phyloP scores from a whole-genome alignment of 2,113 vertebrate species.

The Dipodomys spectabilis region DNA sequence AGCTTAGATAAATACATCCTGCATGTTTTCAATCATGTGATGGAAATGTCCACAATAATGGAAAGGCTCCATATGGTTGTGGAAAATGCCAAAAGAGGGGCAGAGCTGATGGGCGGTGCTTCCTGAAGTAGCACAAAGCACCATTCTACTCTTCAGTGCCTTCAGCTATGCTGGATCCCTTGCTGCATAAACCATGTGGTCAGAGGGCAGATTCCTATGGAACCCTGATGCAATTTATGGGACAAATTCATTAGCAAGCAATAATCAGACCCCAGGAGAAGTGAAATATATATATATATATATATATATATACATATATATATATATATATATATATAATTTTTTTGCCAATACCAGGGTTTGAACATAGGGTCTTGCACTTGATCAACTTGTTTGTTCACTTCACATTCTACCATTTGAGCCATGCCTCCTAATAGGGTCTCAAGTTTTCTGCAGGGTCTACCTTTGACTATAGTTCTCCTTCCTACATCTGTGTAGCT shows the following conservation, averaged over 20 bases:
- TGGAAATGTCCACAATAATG: conserved; percentile 69
- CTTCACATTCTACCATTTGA: background rate
- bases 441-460: no score
- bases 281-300: no score
- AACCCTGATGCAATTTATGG: background rate
- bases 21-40: conserved; percentile 75
- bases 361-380: no score
- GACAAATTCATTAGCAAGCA: conserved; percentile 23
- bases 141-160: background rate
- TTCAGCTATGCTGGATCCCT: no score
- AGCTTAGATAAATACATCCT: conserved; percentile 74
- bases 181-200: background rate
- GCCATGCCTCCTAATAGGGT: no score
- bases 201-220: background rate
- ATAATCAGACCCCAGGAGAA: background rate
- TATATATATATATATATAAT: no score
- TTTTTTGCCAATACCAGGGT: no score
- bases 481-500: no score
- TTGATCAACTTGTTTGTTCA: no score
- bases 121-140: conserved; percentile 52
- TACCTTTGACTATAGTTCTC: no score
- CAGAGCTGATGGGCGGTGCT: conserved; percentile 48
- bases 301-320: no score
- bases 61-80: conserved; percentile 72
- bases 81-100: conserved; percentile 66